Base-by-base conservation (phyloP, 2,113 vertebrate species). In the Ochotona curzoniae region DNA sequence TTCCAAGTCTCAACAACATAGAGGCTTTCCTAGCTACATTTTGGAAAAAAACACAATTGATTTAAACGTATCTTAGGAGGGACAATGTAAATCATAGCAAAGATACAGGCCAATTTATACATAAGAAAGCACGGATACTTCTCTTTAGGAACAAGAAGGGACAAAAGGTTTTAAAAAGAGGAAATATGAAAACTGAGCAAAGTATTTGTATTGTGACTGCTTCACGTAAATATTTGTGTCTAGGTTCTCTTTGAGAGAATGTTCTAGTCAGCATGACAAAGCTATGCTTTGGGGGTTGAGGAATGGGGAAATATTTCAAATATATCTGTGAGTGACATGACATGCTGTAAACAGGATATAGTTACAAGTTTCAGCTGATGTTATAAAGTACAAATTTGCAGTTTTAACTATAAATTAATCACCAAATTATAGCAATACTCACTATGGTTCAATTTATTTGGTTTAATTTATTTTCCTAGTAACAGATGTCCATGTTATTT, bases 401-500 rank as follows among this genome's bases (percentile, higher is more conserved):
- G 38, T 78, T 91, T 82, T 81, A 95, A 63, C 79, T 73, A 90
- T 74, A 49, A 87, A 91, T 83, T 85, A 93, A 95, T 92, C 93
- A 90, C 35, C 25, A 97, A 94, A 95, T 95, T 94, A 95, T 47
- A 94, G 61, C 76, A 96, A 87, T 35, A 95, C 70, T 84, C 64
- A 93, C 44, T 90, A 51, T 73, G 60, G 70, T 44, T 93, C 30
- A 14, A 73, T 93, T 95, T 94, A 93, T 91, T 93, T 66, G 70
- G 63, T 83, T 95, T 89, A 76, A 91, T 87, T 93, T 96, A 44
- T 89, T 96, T 94, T 82, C 82, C 51, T 20, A 75, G 75, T 93
- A 95, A 95, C 96, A 96, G 94, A 97, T 95, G 95, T 83, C 74
- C 51, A 71, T 87, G 84, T 82, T 93, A 92, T 82, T 91, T 94